Base-by-base conservation (phyloP, 1,140 invertebrate species). In the Pinna nobilis region DNA sequence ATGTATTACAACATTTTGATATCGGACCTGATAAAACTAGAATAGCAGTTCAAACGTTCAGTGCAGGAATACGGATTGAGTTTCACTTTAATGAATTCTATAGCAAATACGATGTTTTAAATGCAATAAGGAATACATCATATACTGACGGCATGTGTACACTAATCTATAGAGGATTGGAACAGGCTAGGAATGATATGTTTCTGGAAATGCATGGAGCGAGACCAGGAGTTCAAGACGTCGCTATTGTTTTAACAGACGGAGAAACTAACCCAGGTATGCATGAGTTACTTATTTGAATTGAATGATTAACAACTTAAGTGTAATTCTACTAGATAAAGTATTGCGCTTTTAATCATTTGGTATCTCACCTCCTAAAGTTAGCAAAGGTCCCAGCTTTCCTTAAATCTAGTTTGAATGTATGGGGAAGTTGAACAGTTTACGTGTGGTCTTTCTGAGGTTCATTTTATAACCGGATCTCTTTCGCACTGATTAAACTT, bases 81-180 rank as follows among this genome's bases (percentile, higher is more conserved):
- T 69, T 69, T 33, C 25, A 39, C 53, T 57, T 69, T 30, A 59
- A 69, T 20, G 20, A 55, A 39, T 69, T 30, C 47, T 13, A 20
- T 20, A 69, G 25, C 15, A 41, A 57, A 44, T n/a, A 57, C 25
- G 66, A 57, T 6, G 55, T 69, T 30, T 39, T 69, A 32, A 37
- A 28, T 23, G 66, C 35, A 7, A 49, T 69, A 11, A 57, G 37
- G 20, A 44, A 20, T 30, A 57, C 59, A 20, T 1, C 11, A 18
- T 69, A 69, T 25, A 57, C 66, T 2, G 66, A 55, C 9, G 66
- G 66, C 7, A 39, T 57, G 55, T 39, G 51, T 32, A 69, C 66
- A 18, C 32, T 55, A 7, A 69, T 57, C 3, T 69, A 69, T 25
- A 57, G 59, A 25, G 59, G 32, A 23, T 35, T 63, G 11, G 32